Evolutionary conservation across 1,140 invertebrate species (phyloP).

Genomic region (Drosophila melanica): DNA sequence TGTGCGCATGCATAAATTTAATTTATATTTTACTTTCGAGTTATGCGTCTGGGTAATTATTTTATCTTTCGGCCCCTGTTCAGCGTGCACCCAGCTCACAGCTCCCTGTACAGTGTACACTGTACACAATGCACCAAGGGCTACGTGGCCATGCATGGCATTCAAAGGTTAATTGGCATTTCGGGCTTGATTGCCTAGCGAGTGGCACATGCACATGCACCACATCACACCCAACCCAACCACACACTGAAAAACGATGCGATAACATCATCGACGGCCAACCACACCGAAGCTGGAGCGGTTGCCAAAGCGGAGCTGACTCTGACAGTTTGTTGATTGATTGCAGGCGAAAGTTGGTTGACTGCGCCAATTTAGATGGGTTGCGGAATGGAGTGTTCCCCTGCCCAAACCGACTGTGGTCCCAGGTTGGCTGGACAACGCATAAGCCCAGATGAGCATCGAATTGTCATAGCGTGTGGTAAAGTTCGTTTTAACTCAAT

Average conservation of each 20-base stretch:
- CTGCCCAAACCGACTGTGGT: not conserved
- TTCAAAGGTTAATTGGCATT: slow-evolving; percentile 82
- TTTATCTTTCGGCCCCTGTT: slow-evolving; percentile 64
- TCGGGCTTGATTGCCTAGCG: slow-evolving; percentile 75
- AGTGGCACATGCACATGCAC: slow-evolving; percentile 57
- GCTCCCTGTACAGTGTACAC: slow-evolving; percentile 2
- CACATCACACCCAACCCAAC: slow-evolving; percentile 9
- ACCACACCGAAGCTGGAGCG: slow-evolving; percentile 19
- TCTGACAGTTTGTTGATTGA: slow-evolving; percentile 66
- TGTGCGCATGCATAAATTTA: slow-evolving; percentile 79
- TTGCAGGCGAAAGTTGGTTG: slow-evolving; percentile 48
- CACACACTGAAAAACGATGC: slow-evolving; percentile 20
- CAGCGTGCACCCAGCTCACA: slow-evolving; percentile 18
- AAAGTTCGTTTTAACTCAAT: not conserved
- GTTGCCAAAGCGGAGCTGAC: slow-evolving; percentile 7
- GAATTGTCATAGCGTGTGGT: not conserved
- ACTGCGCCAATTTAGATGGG: slow-evolving; percentile 24
- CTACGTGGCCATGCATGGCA: slow-evolving; percentile 78
- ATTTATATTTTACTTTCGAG: slow-evolving; percentile 79
- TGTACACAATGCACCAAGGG: slow-evolving; percentile 46
- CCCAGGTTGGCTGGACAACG: not conserved
- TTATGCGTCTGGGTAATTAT: slow-evolving; percentile 82
- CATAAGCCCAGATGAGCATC: not conserved
- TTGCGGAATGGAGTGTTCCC: slow-evolving; percentile 8
- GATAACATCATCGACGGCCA: slow-evolving; percentile 46